A percentile compares a stretch with the other conserved stretches of the same genome.
These are phyloP conservation scores for Drosophila helvetica DNA, from an alignment of 2,888 invertebrate genomes.

Conservation along the genomic window DNA sequence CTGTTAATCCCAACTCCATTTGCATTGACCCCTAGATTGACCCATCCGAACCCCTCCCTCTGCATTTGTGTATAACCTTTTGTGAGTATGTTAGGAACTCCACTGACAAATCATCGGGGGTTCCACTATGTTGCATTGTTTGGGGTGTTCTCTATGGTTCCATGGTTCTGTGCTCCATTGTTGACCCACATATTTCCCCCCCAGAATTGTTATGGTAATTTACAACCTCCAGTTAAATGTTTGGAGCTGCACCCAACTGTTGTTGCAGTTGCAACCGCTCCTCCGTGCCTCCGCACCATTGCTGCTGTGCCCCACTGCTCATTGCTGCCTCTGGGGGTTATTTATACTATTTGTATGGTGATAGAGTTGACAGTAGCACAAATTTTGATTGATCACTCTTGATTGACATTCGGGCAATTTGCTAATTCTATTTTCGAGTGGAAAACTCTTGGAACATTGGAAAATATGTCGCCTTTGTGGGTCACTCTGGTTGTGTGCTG, in stretches of 20 bases:
- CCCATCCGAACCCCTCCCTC: neutral
- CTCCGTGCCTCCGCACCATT: conserved; percentile 13
- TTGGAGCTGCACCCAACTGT: conserved; percentile 56
- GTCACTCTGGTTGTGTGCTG: conserved; percentile 35
- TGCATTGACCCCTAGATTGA: conserved; percentile 3
- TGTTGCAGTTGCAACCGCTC: conserved; percentile 15
- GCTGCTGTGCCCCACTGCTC: conserved; percentile 20
- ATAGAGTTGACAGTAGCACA: conserved; percentile 71
- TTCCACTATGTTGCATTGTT: neutral
- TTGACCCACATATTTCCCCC: conserved; percentile 64
- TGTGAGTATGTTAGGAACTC: conserved; percentile 31
- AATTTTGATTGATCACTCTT: conserved; percentile 76
- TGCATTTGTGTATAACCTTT: conserved; percentile 3
- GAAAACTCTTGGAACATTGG: conserved; percentile 1
- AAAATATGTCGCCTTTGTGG: conserved; percentile 59
- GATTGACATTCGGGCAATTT: conserved; percentile 79
- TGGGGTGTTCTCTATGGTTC: conserved; percentile 1
- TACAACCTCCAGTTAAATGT: conserved; percentile 62
- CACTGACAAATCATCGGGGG: conserved; percentile 23
- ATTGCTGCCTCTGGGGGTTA: conserved; percentile 13
- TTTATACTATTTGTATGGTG: conserved; percentile 56
- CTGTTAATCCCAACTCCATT: conserved; percentile 36
- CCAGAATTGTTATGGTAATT: conserved; percentile 71
- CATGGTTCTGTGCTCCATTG: conserved; percentile 37
- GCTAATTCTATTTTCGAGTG: conserved; percentile 70